phyloP scores from a whole-genome alignment of 1,140 invertebrate species.

The Megathymus violae region DNA sequence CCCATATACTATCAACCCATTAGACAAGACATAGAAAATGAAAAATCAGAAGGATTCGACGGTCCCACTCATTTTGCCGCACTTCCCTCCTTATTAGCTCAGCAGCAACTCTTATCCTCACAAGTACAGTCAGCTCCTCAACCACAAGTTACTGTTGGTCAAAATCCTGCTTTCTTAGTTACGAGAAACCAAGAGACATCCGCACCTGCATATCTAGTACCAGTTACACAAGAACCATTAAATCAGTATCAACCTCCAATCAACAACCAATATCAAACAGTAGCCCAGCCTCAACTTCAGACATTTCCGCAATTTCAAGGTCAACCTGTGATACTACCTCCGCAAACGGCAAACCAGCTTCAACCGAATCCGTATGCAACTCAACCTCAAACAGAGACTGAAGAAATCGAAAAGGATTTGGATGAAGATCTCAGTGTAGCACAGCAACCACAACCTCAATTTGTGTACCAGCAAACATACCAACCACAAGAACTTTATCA shows the following conservation, averaged over 20 bases:
- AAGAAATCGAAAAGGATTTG: conserved; percentile 41
- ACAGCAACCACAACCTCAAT: conserved; percentile 44
- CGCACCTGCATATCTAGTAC: conserved; percentile 20
- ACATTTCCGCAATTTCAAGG: conserved; percentile 45
- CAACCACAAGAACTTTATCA: conserved; percentile 42
- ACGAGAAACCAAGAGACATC: conserved; percentile 47
- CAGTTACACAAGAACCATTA: conserved; percentile 40
- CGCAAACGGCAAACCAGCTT: conserved; percentile 46
- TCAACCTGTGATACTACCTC: conserved; percentile 48
- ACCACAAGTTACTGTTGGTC: conserved; percentile 43
- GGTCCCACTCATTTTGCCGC: conserved; percentile 69
- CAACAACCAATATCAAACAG: conserved; percentile 42
- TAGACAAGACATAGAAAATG: conserved; percentile 39
- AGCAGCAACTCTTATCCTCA: conserved; percentile 55
- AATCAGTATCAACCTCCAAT: conserved; percentile 44
- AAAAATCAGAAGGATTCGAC: conserved; percentile 55
- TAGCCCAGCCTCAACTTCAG: conserved; percentile 41
- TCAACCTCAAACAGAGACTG: conserved; percentile 36
- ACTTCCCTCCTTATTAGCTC: conserved; percentile 67
- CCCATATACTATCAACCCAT: conserved; percentile 57
- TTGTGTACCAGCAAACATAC: conserved; percentile 45
- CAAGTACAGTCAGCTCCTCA: conserved; percentile 37
- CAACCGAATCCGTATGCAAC: conserved; percentile 40
- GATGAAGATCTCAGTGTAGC: conserved; percentile 38
- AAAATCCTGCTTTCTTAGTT: conserved; percentile 55